Evolutionary conservation across 2,888 invertebrate species (phyloP), one percentile per base, ranked within the genome.

Genomic region (Chrysomela aeneicollis): DNA sequence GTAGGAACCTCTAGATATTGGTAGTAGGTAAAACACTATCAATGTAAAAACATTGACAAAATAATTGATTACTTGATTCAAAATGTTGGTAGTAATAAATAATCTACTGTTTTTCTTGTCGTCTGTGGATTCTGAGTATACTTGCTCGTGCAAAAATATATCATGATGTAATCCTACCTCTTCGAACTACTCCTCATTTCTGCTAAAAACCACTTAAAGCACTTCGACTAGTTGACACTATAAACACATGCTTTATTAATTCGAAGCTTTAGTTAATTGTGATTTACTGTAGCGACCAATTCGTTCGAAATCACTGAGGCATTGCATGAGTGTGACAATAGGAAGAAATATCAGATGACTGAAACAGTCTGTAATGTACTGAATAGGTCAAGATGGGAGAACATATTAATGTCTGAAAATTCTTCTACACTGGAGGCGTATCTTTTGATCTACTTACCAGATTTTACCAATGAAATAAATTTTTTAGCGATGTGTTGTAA

Each of bases 301-400:
- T 46, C 17, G 3, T 22, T 53, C 26, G 26, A 47, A n/a, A 37
- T 59, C 9, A 19, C 49, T 21, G 18, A 59, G 42, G 54, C 37
- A 18, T 42, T 26, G 15, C 53, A 49, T 50, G 50, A 50, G 21
- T 51, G 55, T 18, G 50, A 55, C 53, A 60, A 55, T 47, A 47
- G 21, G 19, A 30, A 37, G 5, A 4, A 15, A 50, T 32, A 19
- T 53, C 60, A 59, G 42, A 64, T 60, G 55, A 60, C 26, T 59
- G 26, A 60, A 64, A 64, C 64, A 64, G 59, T 26, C 30, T 26
- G 32, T 17, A 26, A 37, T 42, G 18, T 30, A 64, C 59, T 64
- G 64, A 59, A 63, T 55, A 55, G 50, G 46, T 54, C 17, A 22
- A 22, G 26, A 19, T 22, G 32, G 52, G 30, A 46, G 15, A 15